These are phyloP conservation scores for Sinotaia quadrata DNA, from an alignment of 2,888 invertebrate genomes.

Conservation along the genomic window DNA sequence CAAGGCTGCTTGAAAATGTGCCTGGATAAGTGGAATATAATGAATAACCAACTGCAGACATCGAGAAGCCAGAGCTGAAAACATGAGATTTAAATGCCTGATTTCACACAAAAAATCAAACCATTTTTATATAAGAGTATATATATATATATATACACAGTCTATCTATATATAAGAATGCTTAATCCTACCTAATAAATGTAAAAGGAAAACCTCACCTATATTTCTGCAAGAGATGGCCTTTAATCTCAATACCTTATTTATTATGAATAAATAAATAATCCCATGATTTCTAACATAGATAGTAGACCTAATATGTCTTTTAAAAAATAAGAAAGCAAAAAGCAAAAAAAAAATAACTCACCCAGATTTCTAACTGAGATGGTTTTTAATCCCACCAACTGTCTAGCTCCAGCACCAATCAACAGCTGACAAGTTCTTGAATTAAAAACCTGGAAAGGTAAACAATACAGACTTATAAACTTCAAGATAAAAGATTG, in stretches of 20 bases:
- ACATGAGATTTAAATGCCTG: neutral
- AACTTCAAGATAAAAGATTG: neutral
- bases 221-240: too few species aligned
- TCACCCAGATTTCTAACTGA: slow-evolving; percentile 91
- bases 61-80: slow-evolving; percentile 73
- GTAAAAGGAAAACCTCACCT: too few species aligned
- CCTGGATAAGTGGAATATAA: slow-evolving; percentile 74
- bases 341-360: slow-evolving; percentile 1
- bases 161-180: too few species aligned
- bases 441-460: slow-evolving; percentile 74
- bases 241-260: too few species aligned
- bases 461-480: slow-evolving; percentile 6
- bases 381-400: slow-evolving; percentile 81
- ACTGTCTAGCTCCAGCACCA: slow-evolving; percentile 95
- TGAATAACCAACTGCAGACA: slow-evolving; percentile 75
- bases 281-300: too few species aligned
- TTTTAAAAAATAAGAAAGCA: neutral
- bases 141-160: too few species aligned
- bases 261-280: too few species aligned
- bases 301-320: too few species aligned
- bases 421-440: slow-evolving; percentile 89
- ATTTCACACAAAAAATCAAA: too few species aligned
- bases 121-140: too few species aligned
- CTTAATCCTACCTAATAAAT: too few species aligned
- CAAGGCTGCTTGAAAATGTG: slow-evolving; percentile 70